Evolutionary conservation across 2,888 invertebrate genomes (phyloP), one percentile per base, ranked within the genome.

Genomic region (Tiliacea aurago): DNA sequence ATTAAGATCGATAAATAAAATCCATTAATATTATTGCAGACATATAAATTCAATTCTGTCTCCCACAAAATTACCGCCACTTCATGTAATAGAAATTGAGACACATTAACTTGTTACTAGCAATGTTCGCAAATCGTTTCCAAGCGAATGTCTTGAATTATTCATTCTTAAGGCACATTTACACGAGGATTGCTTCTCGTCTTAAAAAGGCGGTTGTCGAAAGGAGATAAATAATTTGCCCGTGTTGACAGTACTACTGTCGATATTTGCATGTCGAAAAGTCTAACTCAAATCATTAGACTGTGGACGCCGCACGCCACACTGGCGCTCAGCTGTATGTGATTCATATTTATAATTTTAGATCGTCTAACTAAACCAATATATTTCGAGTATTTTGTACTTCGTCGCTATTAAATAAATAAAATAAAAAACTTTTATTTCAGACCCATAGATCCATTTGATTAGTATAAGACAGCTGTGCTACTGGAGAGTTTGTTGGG

Each of bases 91-190:
- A 65, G 47, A 62, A 65, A 72, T 82, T 23, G 11, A 47, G 33
- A 28, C 28, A 65, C 56, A 71, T 82, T 62, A 72, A 62, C 47
- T 68, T 65, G 63, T 70, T 51, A 59, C 56, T 13, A n/a, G 62
- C 37, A 59, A 67, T 55, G 71, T 82, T 77, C 68, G 13, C 68
- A 41, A 64, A 68, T 65, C 64, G 65, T 80, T 77, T 47, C 41
- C 18, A 23, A 59, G 56, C 41, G 41, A 64, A 81, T 55, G 49
- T 37, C 61, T 58, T 80, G 80, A 81, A 80, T 80, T 53, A 80
- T 82, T 82, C 68, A 80, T 76, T 49, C 4, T 3, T 20, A 56
- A 13, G 47, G 37, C 47, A n/a, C 41, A 20, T 49, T 66, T 33
- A 76, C 41, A 76, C 5, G 41, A 28, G 10, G n/a, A 43, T 9